Percentiles rank a stretch among this genome's conserved stretches.
These are phyloP conservation scores for Zygogramma bicolorata DNA, from an alignment of 2,888 invertebrate genomes.

Conservation along the genomic window DNA sequence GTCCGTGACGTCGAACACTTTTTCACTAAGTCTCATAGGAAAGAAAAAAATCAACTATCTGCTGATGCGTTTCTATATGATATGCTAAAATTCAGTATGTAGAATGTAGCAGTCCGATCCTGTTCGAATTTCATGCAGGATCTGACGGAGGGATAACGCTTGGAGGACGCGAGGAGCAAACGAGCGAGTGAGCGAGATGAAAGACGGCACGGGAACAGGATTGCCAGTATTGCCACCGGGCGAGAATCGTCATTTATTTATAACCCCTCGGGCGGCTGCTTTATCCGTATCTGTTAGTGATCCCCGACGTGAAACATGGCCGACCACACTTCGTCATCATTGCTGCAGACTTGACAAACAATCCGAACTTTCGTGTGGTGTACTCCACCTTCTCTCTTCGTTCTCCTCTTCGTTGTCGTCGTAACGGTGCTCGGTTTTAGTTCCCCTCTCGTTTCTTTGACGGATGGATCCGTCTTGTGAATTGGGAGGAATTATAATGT, in stretches of 20 bases:
- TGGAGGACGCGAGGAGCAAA: neutral
- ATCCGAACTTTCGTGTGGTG: conserved; percentile 38
- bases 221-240: conserved; percentile 52
- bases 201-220: conserved; percentile 40
- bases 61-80: too few relatives aligned
- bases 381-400: neutral
- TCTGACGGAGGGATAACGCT: conserved; percentile 5
- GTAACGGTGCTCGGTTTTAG: neutral
- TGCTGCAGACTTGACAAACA: conserved; percentile 56
- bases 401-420: neutral
- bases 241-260: conserved; percentile 61
- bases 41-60: too few relatives aligned
- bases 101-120: conserved; percentile 26
- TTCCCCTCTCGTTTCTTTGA: neutral
- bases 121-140: conserved; percentile 25
- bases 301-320: conserved; percentile 58
- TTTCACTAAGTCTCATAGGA: too few relatives aligned
- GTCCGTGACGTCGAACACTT: too few relatives aligned
- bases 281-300: conserved; percentile 58
- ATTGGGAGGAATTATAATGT: neutral
- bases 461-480: neutral
- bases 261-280: conserved; percentile 55
- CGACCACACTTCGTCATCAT: conserved; percentile 59
- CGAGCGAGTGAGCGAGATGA: conserved; percentile 33
- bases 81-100: too few relatives aligned